Conservation (phyloP, 2,888 invertebrate genomes). For the Caenorhabditis sp. region DNA sequence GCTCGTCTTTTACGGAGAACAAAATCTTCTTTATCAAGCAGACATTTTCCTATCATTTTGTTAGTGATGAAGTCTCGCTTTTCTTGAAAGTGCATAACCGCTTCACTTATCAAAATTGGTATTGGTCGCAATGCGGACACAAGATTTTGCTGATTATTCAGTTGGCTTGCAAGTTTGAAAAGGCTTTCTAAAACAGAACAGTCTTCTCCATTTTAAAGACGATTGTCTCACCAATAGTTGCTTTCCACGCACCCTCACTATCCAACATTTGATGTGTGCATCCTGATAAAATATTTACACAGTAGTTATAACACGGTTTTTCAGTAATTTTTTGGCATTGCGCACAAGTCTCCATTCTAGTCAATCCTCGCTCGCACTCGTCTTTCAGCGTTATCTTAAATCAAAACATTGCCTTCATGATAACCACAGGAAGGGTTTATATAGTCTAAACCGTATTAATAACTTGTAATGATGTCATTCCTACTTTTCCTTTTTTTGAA, state of each 20-base stretch:
- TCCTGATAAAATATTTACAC: slow-evolving; percentile 59
- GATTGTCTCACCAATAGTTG: slow-evolving; percentile 31
- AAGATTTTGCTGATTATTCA: slow-evolving; percentile 52
- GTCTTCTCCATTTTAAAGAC: no score
- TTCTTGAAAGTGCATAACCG: slow-evolving; percentile 62
- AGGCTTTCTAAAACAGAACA: slow-evolving; percentile 53
- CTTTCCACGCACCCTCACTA: slow-evolving; percentile 54
- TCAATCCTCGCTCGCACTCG: slow-evolving; percentile 52
- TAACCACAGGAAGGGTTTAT: slow-evolving; percentile 34
- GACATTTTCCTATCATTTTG: slow-evolving; percentile 57
- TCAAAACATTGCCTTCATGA: slow-evolving; percentile 29
- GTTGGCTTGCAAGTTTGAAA: slow-evolving; percentile 37
- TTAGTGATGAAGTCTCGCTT: slow-evolving; percentile 55
- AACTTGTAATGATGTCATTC: slow-evolving; percentile 44
- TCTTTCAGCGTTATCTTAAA: slow-evolving; percentile 62
- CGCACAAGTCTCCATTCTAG: slow-evolving; percentile 55
- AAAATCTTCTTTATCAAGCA: slow-evolving; percentile 20
- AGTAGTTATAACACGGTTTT: slow-evolving; percentile 48
- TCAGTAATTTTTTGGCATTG: slow-evolving; percentile 31
- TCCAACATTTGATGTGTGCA: slow-evolving; percentile 57
- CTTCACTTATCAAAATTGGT: slow-evolving; percentile 63
- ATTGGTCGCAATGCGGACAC: slow-evolving; percentile 49
- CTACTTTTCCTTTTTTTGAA: slow-evolving; percentile 1
- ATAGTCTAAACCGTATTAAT: slow-evolving; percentile 37
- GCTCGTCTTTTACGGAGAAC: slow-evolving; percentile 18